phyloP scores from a whole-genome alignment of 2,888 invertebrate genomes.

The Anthoptus insignis region DNA sequence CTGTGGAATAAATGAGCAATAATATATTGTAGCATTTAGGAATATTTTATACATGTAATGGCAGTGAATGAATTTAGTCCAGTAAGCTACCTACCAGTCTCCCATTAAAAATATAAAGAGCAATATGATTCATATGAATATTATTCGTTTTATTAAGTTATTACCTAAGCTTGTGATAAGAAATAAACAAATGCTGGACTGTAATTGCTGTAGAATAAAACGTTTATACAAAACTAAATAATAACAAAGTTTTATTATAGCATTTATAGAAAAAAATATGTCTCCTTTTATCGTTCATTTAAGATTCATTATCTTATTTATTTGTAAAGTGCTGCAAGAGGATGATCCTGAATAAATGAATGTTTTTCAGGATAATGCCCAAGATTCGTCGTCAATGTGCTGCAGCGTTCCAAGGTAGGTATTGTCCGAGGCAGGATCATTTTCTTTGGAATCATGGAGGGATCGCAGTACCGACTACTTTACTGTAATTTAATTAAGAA shows the following conservation, averaged over 20 bases:
- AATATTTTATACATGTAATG: conserved; percentile 11
- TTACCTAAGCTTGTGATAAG: conserved; percentile 49
- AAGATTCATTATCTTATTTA: conserved; percentile 10
- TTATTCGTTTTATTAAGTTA: conserved; percentile 20
- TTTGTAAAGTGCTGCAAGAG: conserved; percentile 24
- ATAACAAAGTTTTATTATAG: conserved; percentile 54
- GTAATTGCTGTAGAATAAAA: conserved; percentile 65
- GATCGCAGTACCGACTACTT: too few relatives aligned
- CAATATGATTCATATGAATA: conserved; percentile 28
- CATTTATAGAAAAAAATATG: conserved; percentile 26
- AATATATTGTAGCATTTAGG: conserved; percentile 24
- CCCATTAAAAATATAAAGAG: conserved; percentile 10
- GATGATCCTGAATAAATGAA: conserved; percentile 50
- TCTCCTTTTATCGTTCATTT: conserved; percentile 8
- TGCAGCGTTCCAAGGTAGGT: conserved; percentile 22
- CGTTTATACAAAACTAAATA: conserved; percentile 70
- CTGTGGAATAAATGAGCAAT: conserved; percentile 38
- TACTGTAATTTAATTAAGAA: too few relatives aligned
- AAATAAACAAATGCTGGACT: conserved; percentile 60
- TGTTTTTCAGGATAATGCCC: conserved; percentile 61
- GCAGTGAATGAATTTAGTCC: conserved; percentile 34
- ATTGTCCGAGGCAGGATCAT: not conserved
- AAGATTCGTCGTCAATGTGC: conserved; percentile 52
- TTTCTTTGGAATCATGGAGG: not conserved
- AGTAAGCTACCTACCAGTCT: conserved; percentile 4